Evolutionary conservation across 1,140 invertebrate genomes (phyloP).

Genomic region (Drosophila subobscura): DNA sequence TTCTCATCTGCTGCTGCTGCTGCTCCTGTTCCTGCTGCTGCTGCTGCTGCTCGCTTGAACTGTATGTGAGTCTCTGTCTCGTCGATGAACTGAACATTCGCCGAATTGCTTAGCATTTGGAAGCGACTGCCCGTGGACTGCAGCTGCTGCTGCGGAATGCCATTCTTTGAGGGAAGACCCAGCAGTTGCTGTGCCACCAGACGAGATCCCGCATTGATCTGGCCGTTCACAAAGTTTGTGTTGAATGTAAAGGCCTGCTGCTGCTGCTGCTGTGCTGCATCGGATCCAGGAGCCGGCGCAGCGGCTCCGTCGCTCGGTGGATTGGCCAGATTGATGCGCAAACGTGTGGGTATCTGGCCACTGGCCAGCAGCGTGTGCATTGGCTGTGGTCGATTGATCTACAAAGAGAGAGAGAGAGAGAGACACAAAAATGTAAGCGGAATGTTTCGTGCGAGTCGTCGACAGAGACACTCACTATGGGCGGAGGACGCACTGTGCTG

Average conservation of each 20-base stretch:
- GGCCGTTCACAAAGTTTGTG: slow-evolving; percentile 86
- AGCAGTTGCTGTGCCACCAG: slow-evolving; percentile 86
- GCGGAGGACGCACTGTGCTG: slow-evolving; percentile 85
- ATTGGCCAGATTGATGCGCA: slow-evolving; percentile 85
- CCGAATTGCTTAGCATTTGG: slow-evolving; percentile 85
- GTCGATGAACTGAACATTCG: slow-evolving; percentile 85
- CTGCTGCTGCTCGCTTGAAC: slow-evolving; percentile 84
- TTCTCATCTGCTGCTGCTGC: slow-evolving; percentile 1
- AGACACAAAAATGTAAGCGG: not conserved
- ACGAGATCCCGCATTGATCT: slow-evolving; percentile 85
- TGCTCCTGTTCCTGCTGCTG: too few species aligned
- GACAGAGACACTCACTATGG: slow-evolving; percentile 74
- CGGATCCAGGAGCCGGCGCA: not conserved
- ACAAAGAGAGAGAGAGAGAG: not conserved
- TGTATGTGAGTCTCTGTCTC: slow-evolving; percentile 84
- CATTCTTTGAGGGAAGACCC: slow-evolving; percentile 25
- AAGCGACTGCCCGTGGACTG: slow-evolving; percentile 28
- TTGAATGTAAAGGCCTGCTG: slow-evolving; percentile 79
- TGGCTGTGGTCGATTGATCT: slow-evolving; percentile 84
- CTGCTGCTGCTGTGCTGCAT: slow-evolving; percentile 39
- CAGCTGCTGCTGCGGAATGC: not conserved
- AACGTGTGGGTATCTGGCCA: slow-evolving; percentile 87
- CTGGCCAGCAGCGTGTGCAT: slow-evolving; percentile 87
- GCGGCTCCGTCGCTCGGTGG: slow-evolving; percentile 12
- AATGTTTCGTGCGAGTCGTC: not conserved